Evolutionary conservation across 1,140 invertebrate genomes (phyloP).

Genomic region (Stegodyphus mimosarum): DNA sequence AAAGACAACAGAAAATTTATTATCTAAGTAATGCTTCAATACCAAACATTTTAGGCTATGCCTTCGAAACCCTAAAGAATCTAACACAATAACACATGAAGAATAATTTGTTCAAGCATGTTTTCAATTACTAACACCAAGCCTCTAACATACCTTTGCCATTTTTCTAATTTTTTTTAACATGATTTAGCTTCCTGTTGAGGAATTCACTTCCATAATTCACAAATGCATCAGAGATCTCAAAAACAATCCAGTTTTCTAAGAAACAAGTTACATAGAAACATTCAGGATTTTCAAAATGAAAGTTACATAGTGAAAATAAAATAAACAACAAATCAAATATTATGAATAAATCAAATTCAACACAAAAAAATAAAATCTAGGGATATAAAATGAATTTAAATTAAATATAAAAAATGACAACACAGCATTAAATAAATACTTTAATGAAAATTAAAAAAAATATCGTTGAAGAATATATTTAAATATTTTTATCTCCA

Average conservation of each 20-base stretch:
- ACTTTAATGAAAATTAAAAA: too few species aligned
- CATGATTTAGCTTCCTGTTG: slow-evolving; percentile 57
- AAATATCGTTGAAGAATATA: too few species aligned
- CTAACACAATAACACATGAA: not conserved
- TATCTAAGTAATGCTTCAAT: too few species aligned
- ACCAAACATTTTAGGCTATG: not conserved
- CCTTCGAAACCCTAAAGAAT: not conserved
- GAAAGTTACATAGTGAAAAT: not conserved
- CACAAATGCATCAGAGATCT: slow-evolving; percentile 32
- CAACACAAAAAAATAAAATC: not conserved
- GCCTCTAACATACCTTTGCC: slow-evolving; percentile 55
- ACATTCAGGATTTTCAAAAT: not conserved
- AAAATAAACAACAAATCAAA: slow-evolving; percentile 1
- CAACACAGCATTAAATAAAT: not conserved
- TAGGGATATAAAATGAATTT: not conserved
- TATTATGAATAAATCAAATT: not conserved
- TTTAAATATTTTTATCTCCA: too few species aligned
- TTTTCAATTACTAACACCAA: slow-evolving; percentile 2
- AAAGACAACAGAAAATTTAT: too few species aligned
- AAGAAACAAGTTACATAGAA: slow-evolving; percentile 47
- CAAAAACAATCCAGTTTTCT: slow-evolving; percentile 53
- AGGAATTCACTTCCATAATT: slow-evolving; percentile 44
- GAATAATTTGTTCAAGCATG: not conserved
- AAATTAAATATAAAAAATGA: slow-evolving; percentile 5
- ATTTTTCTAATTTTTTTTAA: slow-evolving; percentile 62